Percentiles rank a stretch among this genome's conserved stretches.
phyloP scores from a whole-genome alignment of 2,888 invertebrate genomes.

The Adelognathus sp. region DNA sequence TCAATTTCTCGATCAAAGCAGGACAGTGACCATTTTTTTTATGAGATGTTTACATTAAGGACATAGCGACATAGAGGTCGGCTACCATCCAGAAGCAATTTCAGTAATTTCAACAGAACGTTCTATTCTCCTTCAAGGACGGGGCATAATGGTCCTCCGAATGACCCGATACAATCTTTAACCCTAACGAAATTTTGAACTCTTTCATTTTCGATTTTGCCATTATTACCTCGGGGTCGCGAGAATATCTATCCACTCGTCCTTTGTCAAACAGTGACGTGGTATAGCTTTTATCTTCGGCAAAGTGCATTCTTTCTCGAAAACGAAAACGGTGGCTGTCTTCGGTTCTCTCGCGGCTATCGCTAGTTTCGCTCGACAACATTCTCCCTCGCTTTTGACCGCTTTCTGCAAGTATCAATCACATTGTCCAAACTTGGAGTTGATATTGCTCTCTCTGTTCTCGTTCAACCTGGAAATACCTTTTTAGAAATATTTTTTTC shows the following conservation, averaged over 20 bases:
- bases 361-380: constrained; percentile 59
- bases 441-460: too few relatives aligned
- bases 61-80: too few relatives aligned
- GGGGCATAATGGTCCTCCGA: too few relatives aligned
- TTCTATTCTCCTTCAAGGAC: too few relatives aligned
- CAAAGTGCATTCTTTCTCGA: constrained; percentile 66
- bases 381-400: constrained; percentile 58
- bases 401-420: background rate
- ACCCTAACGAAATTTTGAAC: too few relatives aligned
- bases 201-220: background rate
- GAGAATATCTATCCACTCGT: constrained; percentile 70
- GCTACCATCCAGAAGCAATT: too few relatives aligned
- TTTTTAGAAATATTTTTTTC: constrained; percentile 34
- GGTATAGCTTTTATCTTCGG: constrained; percentile 67
- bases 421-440: too few relatives aligned
- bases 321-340: constrained; percentile 61
- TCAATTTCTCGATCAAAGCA: too few relatives aligned
- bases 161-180: too few relatives aligned
- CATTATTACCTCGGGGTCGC: constrained; percentile 69
- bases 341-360: constrained; percentile 34
- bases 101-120: too few relatives aligned
- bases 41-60: too few relatives aligned
- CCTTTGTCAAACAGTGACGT: constrained; percentile 71
- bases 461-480: background rate
- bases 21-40: too few relatives aligned